Evolutionary conservation across 1,140 invertebrate genomes (phyloP).

Genomic region (Meloidogyne hapla): DNA sequence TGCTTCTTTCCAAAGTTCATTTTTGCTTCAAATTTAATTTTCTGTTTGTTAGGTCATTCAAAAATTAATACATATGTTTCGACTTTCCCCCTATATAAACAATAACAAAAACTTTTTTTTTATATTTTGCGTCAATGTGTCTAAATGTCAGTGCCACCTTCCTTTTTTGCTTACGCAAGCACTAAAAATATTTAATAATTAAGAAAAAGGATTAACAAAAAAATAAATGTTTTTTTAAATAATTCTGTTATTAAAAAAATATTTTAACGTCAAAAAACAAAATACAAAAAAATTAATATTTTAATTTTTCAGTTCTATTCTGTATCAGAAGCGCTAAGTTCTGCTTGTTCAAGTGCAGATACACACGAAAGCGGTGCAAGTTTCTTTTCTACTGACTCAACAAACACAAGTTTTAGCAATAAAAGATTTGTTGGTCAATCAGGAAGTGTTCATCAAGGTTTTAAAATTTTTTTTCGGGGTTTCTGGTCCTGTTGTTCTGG

Average conservation of each 20-base stretch:
- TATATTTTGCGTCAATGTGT: background rate
- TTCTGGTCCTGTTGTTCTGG: background rate
- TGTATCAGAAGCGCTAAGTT: background rate
- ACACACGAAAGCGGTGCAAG: background rate
- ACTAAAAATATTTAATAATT: background rate
- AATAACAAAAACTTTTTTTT: too few relatives aligned
- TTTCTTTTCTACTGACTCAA: background rate
- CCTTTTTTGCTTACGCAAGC: background rate
- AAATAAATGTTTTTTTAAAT: too few relatives aligned
- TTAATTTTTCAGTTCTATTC: background rate
- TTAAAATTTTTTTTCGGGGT: background rate
- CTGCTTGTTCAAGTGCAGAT: background rate
- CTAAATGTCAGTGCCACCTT: background rate
- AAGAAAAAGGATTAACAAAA: too few relatives aligned
- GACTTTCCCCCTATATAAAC: too few relatives aligned
- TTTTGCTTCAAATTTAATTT: too few relatives aligned
- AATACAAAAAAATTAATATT: background rate
- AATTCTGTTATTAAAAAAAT: too few relatives aligned
- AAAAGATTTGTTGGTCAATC: background rate
- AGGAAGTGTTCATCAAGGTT: background rate
- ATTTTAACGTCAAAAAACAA: too few relatives aligned
- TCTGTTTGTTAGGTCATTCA: too few relatives aligned
- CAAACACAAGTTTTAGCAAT: background rate
- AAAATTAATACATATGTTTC: too few relatives aligned
- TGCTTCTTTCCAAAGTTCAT: too few relatives aligned